These are phyloP conservation scores for Rhinolophus sinicus DNA, from an alignment of 2,113 vertebrate genomes.

Conservation along the genomic window DNA sequence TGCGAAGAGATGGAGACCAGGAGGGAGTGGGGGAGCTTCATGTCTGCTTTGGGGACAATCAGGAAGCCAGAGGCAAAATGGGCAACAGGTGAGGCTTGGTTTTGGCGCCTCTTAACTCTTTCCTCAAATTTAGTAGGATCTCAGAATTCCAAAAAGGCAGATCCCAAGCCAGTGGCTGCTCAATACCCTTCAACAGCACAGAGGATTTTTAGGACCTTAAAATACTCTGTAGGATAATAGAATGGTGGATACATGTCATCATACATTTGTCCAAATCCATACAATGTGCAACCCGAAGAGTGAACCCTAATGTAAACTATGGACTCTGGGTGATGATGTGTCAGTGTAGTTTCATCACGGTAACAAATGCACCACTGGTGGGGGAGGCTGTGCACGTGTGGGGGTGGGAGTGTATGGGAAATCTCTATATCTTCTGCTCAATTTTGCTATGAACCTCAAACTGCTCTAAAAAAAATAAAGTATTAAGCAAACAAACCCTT, in stretches of 20 bases:
- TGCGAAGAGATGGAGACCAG: rapidly evolving
- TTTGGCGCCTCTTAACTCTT: not conserved
- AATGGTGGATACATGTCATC: not conserved
- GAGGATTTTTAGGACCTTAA: not conserved
- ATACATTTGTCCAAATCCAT: not conserved
- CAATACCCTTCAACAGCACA: not conserved
- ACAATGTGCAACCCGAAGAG: not conserved
- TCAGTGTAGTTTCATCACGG: not conserved
- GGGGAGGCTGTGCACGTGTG: not conserved
- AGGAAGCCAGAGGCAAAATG: not conserved
- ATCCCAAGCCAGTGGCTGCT: not conserved
- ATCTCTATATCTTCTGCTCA: not conserved
- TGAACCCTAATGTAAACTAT: not conserved
- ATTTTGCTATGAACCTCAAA: not conserved
- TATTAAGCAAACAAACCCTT: not conserved
- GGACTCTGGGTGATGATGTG: not conserved
- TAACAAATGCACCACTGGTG: not conserved
- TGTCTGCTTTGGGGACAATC: not conserved
- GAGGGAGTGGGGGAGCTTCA: not conserved
- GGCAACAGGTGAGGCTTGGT: not conserved
- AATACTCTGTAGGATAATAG: not conserved
- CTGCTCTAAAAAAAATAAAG: not conserved
- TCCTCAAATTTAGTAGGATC: not conserved
- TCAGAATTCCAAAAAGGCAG: constrained; percentile 8
- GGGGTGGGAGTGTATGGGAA: too few relatives aligned